These are phyloP conservation scores for Lerema accius DNA, from an alignment of 1,140 invertebrate species.

Conservation along the genomic window DNA sequence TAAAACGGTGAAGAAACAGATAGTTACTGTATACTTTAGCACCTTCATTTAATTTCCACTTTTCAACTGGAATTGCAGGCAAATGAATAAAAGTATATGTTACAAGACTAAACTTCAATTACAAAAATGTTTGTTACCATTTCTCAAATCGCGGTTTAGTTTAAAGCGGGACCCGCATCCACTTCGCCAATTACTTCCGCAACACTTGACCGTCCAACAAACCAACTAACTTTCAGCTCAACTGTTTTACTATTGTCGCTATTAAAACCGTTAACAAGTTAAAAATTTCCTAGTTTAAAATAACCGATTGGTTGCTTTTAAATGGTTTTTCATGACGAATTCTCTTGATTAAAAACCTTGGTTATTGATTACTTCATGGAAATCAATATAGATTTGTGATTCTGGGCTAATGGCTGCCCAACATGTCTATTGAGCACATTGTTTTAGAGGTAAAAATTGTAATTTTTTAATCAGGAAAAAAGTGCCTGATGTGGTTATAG, in stretches of 20 bases:
- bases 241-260: constrained; percentile 6
- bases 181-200: constrained; percentile 5
- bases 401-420: too few relatives aligned
- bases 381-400: too few relatives aligned
- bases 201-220: not conserved
- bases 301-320: not conserved
- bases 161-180: constrained; percentile 12
- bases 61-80: too few relatives aligned
- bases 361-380: not conserved
- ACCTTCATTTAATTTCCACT: too few relatives aligned
- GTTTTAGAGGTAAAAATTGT: too few relatives aligned
- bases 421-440: too few relatives aligned
- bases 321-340: not conserved
- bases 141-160: not conserved
- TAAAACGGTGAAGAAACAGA: too few relatives aligned
- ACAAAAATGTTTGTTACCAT: not conserved
- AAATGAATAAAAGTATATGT: too few relatives aligned
- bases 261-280: not conserved
- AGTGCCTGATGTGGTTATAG: too few relatives aligned
- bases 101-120: too few relatives aligned
- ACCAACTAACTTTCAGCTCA: constrained; percentile 1
- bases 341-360: not conserved
- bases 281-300: not conserved
- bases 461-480: too few relatives aligned
- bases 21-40: too few relatives aligned